These are phyloP conservation scores for Biston betularia DNA, from an alignment of 2,888 invertebrate species.

Conservation along the genomic window DNA sequence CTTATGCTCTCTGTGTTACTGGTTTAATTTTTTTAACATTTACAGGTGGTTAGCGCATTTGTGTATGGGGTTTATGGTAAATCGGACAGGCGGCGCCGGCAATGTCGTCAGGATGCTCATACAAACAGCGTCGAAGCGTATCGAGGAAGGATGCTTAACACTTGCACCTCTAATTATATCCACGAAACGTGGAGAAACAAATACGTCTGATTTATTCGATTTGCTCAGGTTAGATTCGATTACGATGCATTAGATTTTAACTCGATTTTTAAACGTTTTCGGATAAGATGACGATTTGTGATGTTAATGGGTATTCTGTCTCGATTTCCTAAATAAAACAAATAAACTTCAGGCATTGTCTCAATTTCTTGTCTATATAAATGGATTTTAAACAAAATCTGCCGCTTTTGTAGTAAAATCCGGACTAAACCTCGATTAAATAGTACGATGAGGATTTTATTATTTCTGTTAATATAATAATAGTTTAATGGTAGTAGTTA, in stretches of 20 bases:
- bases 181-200: constrained; percentile 74
- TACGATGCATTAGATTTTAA: constrained; percentile 37
- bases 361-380: too few relatives aligned
- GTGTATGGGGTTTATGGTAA: constrained; percentile 56
- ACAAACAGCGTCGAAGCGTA: constrained; percentile 78
- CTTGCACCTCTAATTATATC: constrained; percentile 83
- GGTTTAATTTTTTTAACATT: constrained; percentile 46
- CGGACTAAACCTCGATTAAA: too few relatives aligned
- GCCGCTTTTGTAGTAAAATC: too few relatives aligned
- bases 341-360: neutral
- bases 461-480: too few relatives aligned
- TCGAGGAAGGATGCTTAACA: constrained; percentile 83
- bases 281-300: neutral
- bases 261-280: constrained; percentile 10
- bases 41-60: constrained; percentile 54
- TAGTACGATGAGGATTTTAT: too few relatives aligned
- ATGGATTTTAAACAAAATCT: too few relatives aligned
- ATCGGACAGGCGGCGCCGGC: constrained; percentile 82
- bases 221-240: constrained; percentile 38
- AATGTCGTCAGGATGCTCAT: constrained; percentile 77
- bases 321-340: neutral
- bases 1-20: constrained; percentile 42
- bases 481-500: too few relatives aligned
- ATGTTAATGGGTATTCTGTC: constrained; percentile 18
- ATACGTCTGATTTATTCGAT: constrained; percentile 55